Evolutionary conservation across 2,888 invertebrate species (phyloP).

Genomic region (Mythimna loreyi): DNA sequence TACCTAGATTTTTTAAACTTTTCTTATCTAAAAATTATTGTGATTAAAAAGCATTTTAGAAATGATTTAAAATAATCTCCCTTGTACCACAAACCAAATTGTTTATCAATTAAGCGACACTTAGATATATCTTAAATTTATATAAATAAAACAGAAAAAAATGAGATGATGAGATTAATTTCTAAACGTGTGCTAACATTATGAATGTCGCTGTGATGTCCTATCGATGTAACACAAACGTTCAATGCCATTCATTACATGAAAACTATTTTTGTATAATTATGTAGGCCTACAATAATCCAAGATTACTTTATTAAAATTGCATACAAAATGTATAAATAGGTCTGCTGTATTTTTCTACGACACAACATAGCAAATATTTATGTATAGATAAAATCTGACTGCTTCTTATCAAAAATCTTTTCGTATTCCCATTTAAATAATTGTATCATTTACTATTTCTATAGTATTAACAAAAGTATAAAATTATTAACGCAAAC

Average conservation of each 20-base stretch:
- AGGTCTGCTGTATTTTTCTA: constrained; percentile 66
- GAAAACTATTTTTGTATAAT: constrained; percentile 58
- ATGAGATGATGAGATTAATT: constrained; percentile 71
- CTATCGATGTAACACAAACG: constrained; percentile 58
- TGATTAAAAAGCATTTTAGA: constrained; percentile 86
- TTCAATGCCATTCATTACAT: constrained; percentile 56
- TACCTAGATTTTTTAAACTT: constrained; percentile 82
- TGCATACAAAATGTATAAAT: constrained; percentile 80
- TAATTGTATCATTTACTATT: constrained; percentile 67
- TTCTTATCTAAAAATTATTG: constrained; percentile 79
- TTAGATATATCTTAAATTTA: constrained; percentile 75
- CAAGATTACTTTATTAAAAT: constrained; percentile 68
- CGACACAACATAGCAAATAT: constrained; percentile 56
- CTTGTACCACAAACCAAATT: constrained; percentile 83
- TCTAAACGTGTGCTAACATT: constrained; percentile 67
- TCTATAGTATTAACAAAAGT: constrained; percentile 78
- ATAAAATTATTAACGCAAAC: constrained; percentile 81
- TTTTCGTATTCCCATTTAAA: constrained; percentile 63
- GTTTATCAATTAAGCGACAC: constrained; percentile 81
- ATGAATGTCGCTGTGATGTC: constrained; percentile 72
- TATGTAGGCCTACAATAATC: constrained; percentile 72
- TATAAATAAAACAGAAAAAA: constrained; percentile 60
- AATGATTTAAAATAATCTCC: constrained; percentile 86
- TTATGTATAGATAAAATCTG: constrained; percentile 61
- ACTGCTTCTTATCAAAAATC: constrained; percentile 55